phyloP scores from a whole-genome alignment of 2,113 vertebrate species.

The Anolis carolinensis region DNA sequence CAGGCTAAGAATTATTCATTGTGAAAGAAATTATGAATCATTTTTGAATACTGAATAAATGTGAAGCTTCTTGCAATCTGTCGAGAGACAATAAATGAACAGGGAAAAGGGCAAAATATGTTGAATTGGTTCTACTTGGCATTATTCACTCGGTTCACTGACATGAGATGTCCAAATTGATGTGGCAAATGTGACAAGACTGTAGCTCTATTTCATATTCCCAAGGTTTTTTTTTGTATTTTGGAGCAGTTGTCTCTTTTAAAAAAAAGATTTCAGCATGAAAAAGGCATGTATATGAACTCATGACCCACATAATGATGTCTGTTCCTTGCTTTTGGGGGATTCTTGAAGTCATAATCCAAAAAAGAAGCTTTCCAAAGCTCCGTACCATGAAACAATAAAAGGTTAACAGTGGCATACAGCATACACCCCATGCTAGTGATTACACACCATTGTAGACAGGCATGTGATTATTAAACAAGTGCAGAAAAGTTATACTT shows the following conservation, averaged over 20 bases:
- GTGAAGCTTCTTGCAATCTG: conserved; percentile 40
- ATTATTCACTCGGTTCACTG: conserved; percentile 48
- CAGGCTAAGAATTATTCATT: conserved; percentile 38
- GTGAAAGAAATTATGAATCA: conserved; percentile 54
- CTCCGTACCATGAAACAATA: too few species aligned
- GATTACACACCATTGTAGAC: too few species aligned
- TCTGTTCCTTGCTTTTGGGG: too few species aligned
- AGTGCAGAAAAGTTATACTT: too few species aligned
- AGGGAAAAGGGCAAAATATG: conserved; percentile 45
- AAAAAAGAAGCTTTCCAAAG: too few species aligned
- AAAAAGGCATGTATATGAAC: conserved; percentile 11
- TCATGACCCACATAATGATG: too few species aligned
- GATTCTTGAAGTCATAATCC: too few species aligned
- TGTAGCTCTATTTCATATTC: neutral
- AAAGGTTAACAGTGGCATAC: too few species aligned
- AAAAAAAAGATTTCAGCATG: conserved; percentile 25
- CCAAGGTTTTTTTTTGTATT: conserved; percentile 54
- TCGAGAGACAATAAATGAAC: conserved; percentile 58
- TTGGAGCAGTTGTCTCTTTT: conserved; percentile 3
- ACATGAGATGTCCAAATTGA: conserved; percentile 22
- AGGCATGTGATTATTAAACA: too few species aligned
- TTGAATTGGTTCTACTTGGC: conserved; percentile 48
- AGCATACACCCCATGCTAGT: too few species aligned
- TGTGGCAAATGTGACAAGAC: conserved; percentile 35
- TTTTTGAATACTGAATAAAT: conserved; percentile 62